phyloP scores from a whole-genome alignment of 2,888 invertebrate species.

The Cosmorhoe ocellata region DNA sequence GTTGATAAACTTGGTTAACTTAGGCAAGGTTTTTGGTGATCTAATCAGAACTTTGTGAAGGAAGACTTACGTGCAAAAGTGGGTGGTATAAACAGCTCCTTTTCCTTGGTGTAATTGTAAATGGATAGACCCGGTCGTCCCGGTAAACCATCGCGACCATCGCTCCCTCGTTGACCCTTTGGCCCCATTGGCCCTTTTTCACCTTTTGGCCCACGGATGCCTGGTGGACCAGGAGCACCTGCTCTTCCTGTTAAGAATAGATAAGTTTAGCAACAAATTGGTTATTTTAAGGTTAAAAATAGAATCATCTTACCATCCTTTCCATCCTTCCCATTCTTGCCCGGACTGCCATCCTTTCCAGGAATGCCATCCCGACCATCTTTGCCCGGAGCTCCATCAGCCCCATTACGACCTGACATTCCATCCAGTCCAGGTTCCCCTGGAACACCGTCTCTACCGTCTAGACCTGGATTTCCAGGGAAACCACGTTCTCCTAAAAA shows the following conservation, averaged over 20 bases:
- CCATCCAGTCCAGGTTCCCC: conserved; percentile 96
- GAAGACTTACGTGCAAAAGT: conserved; percentile 84
- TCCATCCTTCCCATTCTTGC: conserved; percentile 81
- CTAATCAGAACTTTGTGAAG: too few species aligned
- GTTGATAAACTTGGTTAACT: too few species aligned
- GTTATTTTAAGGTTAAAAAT: too few species aligned
- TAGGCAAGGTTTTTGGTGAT: too few species aligned
- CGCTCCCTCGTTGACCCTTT: conserved; percentile 87
- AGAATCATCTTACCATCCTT: conserved; percentile 47
- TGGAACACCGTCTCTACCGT: conserved; percentile 94
- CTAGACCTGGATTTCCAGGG: conserved; percentile 87
- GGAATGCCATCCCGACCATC: conserved; percentile 88
- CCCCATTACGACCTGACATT: conserved; percentile 91
- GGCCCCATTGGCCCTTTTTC: conserved; percentile 85
- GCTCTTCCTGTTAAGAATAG: conserved; percentile 80
- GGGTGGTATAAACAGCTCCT: conserved; percentile 91
- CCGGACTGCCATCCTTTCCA: conserved; percentile 87
- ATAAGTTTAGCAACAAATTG: too few species aligned
- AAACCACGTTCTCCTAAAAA: conserved; percentile 85
- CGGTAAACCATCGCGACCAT: conserved; percentile 87
- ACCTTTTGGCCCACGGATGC: conserved; percentile 88
- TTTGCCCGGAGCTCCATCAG: conserved; percentile 89
- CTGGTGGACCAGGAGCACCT: conserved; percentile 85
- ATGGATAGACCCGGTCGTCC: conserved; percentile 92
- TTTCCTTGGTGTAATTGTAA: conserved; percentile 86